Evolutionary conservation across 2,113 vertebrate genomes (phyloP).

Genomic region (Heteronetta atricapilla): DNA sequence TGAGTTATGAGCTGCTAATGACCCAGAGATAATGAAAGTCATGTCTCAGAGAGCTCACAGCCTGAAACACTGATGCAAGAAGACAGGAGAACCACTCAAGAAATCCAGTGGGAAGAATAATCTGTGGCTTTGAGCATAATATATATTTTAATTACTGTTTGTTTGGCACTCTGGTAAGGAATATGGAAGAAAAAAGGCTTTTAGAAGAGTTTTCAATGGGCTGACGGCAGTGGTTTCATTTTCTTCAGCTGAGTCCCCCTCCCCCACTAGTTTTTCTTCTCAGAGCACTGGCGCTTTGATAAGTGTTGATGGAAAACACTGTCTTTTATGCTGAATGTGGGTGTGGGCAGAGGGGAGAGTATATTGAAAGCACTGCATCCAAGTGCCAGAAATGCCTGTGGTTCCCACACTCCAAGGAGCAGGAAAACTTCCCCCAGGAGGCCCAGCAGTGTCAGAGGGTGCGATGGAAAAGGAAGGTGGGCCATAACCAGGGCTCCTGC

Average conservation of each 20-base stretch:
- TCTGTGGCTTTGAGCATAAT: constrained; percentile 47
- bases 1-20: constrained; percentile 69
- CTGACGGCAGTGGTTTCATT: background rate
- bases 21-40: constrained; percentile 67
- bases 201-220: constrained; percentile 33
- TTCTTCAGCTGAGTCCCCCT: constrained; percentile 28
- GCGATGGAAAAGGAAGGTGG: background rate
- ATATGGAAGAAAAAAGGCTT: constrained; percentile 23
- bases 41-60: constrained; percentile 50
- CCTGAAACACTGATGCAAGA: constrained; percentile 52
- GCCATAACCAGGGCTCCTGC: background rate
- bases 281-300: constrained; percentile 29
- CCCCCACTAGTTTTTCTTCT: constrained; percentile 28
- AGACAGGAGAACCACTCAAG: constrained; percentile 55
- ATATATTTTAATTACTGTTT: constrained; percentile 56
- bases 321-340: constrained; percentile 39
- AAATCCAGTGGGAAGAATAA: constrained; percentile 67
- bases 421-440: background rate
- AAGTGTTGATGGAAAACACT: constrained; percentile 54
- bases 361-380: background rate
- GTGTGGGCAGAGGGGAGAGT: constrained; percentile 28
- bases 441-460: background rate
- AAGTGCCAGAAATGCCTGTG: constrained; percentile 44
- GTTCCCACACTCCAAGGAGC: constrained; percentile 25
- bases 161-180: constrained; percentile 40